Evolutionary conservation across 2,113 vertebrate genomes (phyloP), one percentile per base, ranked within the genome.

Genomic region (Cebus imitator): DNA sequence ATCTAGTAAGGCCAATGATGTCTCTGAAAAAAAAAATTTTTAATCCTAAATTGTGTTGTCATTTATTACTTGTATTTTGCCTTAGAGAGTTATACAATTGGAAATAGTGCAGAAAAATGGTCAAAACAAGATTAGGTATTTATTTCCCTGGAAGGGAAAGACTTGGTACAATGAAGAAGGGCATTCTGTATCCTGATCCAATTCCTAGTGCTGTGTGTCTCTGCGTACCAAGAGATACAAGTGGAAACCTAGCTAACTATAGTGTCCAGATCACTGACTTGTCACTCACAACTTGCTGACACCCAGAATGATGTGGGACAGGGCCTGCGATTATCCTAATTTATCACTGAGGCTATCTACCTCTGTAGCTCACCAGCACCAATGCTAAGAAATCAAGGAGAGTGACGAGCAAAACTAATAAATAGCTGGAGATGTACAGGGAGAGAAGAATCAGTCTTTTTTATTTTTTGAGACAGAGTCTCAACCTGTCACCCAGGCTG

Each of bases 11-110:
- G 9, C 43, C 61, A 87, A 43, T 75, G 7, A 23, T 94, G 32
- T 64, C 61, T 78, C 18, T 16, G 35, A 78, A 94, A 58, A 81
- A 55, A 64, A 55, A 64, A 61, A 30, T 23, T n/a, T 73, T 55
- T 35, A 25, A 76, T 25, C 18, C 40, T 79, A 82, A 82, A 75
- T 58, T 94, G 27, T 90, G 52, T 93, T 93, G 40, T 94, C 20
- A 94, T 75, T 82, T 87, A 85, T 93, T 89, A 45, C 58, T 86
- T 90, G 76, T 61, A 73, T 55, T 85, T 96, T 78, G n/a, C 32
- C 43, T 32, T 93, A 45, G 35, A 85, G 30, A 88, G 64, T 82
- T 89, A 43, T 75, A 35, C 37, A 85, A n/a, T 79, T 84, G 55
- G 52, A 92, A 91, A 78, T 43, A 17, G n/a, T 75, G 11, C 32